Percentiles rank a stretch among this genome's conserved stretches.
Evolutionary conservation across 37 sponge, comb jelly and placozoan species (phyloP).

Genomic region (Petrosia ficiformis): DNA sequence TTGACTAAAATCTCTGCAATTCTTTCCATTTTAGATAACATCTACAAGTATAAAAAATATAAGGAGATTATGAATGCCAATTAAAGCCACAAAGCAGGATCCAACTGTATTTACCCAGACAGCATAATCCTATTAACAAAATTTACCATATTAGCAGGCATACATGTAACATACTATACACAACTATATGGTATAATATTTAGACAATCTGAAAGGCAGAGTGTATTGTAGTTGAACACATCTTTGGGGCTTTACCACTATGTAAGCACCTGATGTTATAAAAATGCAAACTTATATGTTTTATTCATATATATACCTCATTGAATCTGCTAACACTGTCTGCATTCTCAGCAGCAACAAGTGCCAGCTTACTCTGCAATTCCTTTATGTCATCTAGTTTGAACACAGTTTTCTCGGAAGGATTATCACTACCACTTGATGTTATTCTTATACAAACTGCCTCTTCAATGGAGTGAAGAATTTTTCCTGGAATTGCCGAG

Average conservation of each 20-base stretch:
- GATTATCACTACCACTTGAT: background rate
- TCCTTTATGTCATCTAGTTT: background rate
- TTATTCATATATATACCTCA: slow-evolving; percentile 6
- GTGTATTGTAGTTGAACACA: too few relatives aligned
- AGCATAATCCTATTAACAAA: too few relatives aligned
- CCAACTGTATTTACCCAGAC: background rate
- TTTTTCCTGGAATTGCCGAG: background rate
- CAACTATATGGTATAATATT: too few relatives aligned
- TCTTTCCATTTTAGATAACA: slow-evolving; percentile 22
- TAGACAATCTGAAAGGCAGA: too few relatives aligned
- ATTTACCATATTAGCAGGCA: too few relatives aligned
- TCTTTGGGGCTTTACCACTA: too few relatives aligned
- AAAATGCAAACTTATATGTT: background rate
- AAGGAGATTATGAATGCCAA: background rate
- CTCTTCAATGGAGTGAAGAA: background rate
- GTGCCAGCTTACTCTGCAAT: slow-evolving; percentile 5
- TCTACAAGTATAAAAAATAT: slow-evolving; percentile 17
- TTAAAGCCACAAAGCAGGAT: background rate
- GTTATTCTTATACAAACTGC: background rate
- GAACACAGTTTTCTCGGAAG: background rate
- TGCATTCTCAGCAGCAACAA: background rate
- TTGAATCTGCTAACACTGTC: background rate
- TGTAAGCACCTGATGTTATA: background rate
- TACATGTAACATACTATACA: too few relatives aligned
- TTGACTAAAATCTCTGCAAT: slow-evolving; percentile 35